Conservation (phyloP, 2,888 invertebrate genomes). For the Leptothorax acervorum region DNA sequence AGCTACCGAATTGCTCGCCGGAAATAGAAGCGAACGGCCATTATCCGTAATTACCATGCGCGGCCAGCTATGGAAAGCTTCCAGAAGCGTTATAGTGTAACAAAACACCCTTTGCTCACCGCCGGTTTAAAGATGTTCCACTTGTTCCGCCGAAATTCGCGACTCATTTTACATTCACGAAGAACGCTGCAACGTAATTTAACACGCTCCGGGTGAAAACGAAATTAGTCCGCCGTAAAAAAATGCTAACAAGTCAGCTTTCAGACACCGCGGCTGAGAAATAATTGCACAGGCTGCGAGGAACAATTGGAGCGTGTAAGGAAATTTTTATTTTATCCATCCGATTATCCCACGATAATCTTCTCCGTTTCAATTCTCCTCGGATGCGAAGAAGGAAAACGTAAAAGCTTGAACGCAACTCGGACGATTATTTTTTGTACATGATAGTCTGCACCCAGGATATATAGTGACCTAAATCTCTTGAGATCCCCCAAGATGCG, state of each 20-base stretch:
- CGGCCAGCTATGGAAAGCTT: background rate
- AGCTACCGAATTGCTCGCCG: background rate
- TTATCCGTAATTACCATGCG: slow-evolving; percentile 16
- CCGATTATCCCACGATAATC: background rate
- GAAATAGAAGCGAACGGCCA: slow-evolving; percentile 17
- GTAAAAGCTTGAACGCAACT: background rate
- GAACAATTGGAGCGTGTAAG: background rate
- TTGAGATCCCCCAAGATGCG: slow-evolving; percentile 1
- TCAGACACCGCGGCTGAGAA: background rate
- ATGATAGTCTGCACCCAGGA: background rate
- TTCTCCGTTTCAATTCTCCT: background rate
- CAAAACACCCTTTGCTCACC: background rate
- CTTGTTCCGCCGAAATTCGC: slow-evolving; percentile 6
- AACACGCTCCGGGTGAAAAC: background rate
- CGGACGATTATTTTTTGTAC: background rate
- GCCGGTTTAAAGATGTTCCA: background rate
- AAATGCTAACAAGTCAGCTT: background rate
- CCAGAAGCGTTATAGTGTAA: background rate
- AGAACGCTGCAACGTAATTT: background rate
- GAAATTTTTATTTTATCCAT: slow-evolving; percentile 26
- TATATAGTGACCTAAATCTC: slow-evolving; percentile 13
- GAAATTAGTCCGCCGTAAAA: background rate
- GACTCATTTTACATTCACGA: background rate
- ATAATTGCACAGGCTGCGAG: background rate
- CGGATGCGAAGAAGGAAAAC: background rate